phyloP scores from a whole-genome alignment of 2,113 vertebrate species.

The Phocoena sinus region DNA sequence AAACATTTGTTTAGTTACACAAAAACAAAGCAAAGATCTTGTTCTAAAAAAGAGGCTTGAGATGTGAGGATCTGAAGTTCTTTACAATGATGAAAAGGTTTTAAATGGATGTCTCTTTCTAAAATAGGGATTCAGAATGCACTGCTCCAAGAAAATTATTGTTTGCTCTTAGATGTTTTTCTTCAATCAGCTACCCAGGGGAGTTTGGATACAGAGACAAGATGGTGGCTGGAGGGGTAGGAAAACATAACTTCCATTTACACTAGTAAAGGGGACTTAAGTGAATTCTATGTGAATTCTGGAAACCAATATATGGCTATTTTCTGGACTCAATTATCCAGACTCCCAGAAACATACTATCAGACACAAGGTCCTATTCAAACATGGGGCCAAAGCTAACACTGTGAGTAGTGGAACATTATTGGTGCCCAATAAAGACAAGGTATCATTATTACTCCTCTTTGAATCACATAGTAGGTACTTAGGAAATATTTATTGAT shows the following conservation, averaged over 20 bases:
- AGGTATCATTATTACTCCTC: background rate
- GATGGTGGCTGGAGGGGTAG: background rate
- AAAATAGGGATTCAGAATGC: background rate
- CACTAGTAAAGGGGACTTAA: background rate
- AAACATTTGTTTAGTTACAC: background rate
- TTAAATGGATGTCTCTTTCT: background rate
- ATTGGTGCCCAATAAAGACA: background rate
- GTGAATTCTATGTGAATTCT: background rate
- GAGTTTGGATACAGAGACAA: background rate
- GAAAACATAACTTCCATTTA: background rate
- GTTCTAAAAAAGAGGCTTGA: background rate
- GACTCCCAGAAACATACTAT: background rate
- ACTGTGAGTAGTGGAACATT: background rate
- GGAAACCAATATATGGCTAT: background rate
- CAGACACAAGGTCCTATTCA: background rate
- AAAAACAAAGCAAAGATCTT: background rate
- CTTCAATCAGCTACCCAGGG: background rate
- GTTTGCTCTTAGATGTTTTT: background rate
- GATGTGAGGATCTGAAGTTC: background rate
- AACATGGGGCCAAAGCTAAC: background rate
- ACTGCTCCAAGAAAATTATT: background rate
- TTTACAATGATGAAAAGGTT: background rate
- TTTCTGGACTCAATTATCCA: background rate
- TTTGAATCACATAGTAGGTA: background rate
- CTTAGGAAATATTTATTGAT: slow-evolving; percentile 1